A percentile compares a stretch with the other conserved stretches of the same genome.
Conservation (phyloP, 2,113 vertebrate species). For the Helogale parvula region DNA sequence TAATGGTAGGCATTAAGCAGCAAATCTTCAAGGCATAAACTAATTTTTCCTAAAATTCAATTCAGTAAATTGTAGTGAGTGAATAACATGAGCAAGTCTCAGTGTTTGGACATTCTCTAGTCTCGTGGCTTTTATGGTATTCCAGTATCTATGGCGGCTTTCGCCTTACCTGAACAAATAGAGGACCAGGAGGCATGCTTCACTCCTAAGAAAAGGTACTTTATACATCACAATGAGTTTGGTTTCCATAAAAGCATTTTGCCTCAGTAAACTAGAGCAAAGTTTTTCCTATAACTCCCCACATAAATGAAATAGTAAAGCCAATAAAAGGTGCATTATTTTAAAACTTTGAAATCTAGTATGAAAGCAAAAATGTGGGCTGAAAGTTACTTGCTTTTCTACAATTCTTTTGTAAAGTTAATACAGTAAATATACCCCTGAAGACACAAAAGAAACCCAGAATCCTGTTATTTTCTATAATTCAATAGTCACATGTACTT, state of each 20-base stretch:
- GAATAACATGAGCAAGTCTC: background rate
- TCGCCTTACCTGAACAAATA: background rate
- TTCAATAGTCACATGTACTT: background rate
- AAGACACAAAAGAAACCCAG: background rate
- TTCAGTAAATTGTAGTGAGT: background rate
- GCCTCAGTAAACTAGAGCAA: background rate
- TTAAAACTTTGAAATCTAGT: background rate
- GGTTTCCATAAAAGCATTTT: background rate
- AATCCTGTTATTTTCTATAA: background rate
- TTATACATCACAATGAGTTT: background rate
- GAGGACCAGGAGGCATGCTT: background rate
- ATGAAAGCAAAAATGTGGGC: background rate
- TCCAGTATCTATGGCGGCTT: background rate
- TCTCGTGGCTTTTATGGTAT: accelerated
- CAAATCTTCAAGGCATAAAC: background rate
- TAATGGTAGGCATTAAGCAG: background rate
- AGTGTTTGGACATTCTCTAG: background rate
- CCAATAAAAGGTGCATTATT: background rate
- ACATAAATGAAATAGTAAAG: background rate
- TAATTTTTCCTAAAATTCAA: conserved; percentile 29
- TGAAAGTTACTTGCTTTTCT: background rate
- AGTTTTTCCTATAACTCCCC: background rate
- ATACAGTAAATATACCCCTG: background rate
- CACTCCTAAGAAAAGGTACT: background rate
- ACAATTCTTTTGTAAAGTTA: background rate